Base-by-base conservation (phyloP, 1,140 invertebrate genomes). In the Nebria ingens region DNA sequence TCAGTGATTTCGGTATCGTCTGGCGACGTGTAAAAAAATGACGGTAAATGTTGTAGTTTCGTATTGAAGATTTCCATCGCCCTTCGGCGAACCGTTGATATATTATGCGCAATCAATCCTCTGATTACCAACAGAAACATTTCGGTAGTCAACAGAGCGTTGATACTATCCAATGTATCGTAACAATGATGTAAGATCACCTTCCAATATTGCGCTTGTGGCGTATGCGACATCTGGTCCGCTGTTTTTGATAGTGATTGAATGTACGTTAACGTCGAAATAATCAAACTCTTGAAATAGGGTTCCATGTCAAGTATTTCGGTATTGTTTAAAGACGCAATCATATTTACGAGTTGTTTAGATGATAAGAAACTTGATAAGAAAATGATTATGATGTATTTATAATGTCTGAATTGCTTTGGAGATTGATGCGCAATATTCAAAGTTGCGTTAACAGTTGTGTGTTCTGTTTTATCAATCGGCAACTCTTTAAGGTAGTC, bases 51-150 rank as follows among this genome's bases (percentile, higher is more conserved):
- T 45, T 85, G 80, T 2, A 96, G 71, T 69, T 91, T 87, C 15
- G 76, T 76, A 61, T 90, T 92, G 0, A 96, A 68, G 19, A 97
- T 66, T 63, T 95, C 91, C 70, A 95, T 77, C 0, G 87, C 81
- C 68, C 91, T 89, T 51, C 84, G 79, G 61, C 85, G 78, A 1
- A 96, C 84, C 1, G 79, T 78, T 0, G 80, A 61, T 12, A 87
- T 63, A 17, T 82, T 76, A 61, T 92, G 83, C 13, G 76, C 71
- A 59, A 93, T 67, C 29, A 94, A 72, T 1, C 81, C 78, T 54
- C 79, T 76, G 2, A 93, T 73, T 1, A 90, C 91, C 20, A 79
- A 71, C 11, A 94, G 66, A 66, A 96, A 93, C 72, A 88, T 79
- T 2, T 76, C 68, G 6, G 85, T 80, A 0, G 89, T 86, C 25